Evolutionary conservation across 1,140 invertebrate species (phyloP), one percentile per base, ranked within the genome.

Genomic region (Steinernema khuongi): DNA sequence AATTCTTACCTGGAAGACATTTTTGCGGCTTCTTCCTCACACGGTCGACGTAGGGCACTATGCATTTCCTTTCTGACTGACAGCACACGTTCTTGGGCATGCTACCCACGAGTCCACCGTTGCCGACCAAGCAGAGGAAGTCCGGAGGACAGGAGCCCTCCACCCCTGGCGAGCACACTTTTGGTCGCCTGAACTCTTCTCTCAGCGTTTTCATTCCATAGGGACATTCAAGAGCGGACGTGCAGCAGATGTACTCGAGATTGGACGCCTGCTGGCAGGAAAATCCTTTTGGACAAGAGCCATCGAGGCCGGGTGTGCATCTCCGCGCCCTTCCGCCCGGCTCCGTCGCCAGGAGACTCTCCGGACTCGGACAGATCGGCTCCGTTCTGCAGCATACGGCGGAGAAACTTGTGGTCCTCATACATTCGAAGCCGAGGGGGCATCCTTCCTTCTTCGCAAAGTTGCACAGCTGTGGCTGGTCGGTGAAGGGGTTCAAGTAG

Each of bases 161-260:
- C 1, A 79, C 73, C 7, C 77, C 77, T 0, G 71, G 44, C 0
- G 77, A 78, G 43, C 77, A 79, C n/a, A 78, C 50, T 7, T 74
- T 28, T 11, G 77, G 77, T 19, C 69, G 43, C 18, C 71, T 77
- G 68, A 70, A 44, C 26, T 77, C 67, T 60, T 79, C 77, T 66
- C 77, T 19, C 29, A 79, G 43, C 26, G 77, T 74, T 29, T 74
- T 71, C 77, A 79, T 79, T 71, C 77, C 77, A 19, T 67, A 50
- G 1, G 77, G 77, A 41, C 77, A 79, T 50, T 60, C 71, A 0
- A 79, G 67, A n/a, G 77, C 76, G 1, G 50, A 36, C n/a, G 77
- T 79, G 67, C 77, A 79, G 36, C 77, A 79, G 36, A 79, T 77
- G 31, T 78, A 33, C 43, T 79, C 77, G 67, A 78, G 30, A 70